phyloP scores from a whole-genome alignment of 1,140 invertebrate species.

The Papilio polyxenes region DNA sequence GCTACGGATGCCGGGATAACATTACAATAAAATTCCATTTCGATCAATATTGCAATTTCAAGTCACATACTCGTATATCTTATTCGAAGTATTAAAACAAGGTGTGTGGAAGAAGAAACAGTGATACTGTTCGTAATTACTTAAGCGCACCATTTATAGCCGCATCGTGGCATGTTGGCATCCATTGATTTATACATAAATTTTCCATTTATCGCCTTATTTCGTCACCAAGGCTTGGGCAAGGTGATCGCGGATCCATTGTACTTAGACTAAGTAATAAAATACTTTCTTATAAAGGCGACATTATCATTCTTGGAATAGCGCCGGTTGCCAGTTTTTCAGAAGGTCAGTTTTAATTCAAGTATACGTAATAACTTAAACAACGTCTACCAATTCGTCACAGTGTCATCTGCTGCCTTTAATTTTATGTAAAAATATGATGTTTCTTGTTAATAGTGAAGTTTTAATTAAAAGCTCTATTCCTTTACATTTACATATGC shows the following conservation, averaged over 20 bases:
- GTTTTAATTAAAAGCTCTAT: constrained; percentile 3
- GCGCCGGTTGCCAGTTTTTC: constrained; percentile 42
- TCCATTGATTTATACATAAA: constrained; percentile 67
- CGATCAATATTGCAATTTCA: constrained; percentile 25
- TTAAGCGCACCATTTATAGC: constrained; percentile 53
- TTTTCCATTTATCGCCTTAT: constrained; percentile 50
- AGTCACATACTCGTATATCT: constrained; percentile 1
- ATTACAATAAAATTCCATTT: constrained; percentile 34
- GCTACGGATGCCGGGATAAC: not conserved
- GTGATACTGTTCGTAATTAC: constrained; percentile 55
- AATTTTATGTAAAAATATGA: not conserved
- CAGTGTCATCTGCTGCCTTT: constrained; percentile 16
- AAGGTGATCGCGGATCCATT: constrained; percentile 49
- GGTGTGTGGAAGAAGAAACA: constrained; percentile 50
- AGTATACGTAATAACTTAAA: constrained; percentile 23
- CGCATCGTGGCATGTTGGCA: constrained; percentile 51
- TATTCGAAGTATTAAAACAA: constrained; percentile 50
- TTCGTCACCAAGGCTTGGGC: constrained; percentile 46
- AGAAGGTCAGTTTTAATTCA: constrained; percentile 32
- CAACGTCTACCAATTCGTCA: not conserved
- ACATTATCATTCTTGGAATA: constrained; percentile 52
- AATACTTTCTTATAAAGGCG: constrained; percentile 47
- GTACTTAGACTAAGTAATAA: constrained; percentile 50
- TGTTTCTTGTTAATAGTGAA: not conserved
- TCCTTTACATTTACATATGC: not conserved